Percentiles rank a stretch among this genome's conserved stretches.
phyloP scores from a whole-genome alignment of 64 coral and sea anemone genomes.

The Pocillopora damicornis region DNA sequence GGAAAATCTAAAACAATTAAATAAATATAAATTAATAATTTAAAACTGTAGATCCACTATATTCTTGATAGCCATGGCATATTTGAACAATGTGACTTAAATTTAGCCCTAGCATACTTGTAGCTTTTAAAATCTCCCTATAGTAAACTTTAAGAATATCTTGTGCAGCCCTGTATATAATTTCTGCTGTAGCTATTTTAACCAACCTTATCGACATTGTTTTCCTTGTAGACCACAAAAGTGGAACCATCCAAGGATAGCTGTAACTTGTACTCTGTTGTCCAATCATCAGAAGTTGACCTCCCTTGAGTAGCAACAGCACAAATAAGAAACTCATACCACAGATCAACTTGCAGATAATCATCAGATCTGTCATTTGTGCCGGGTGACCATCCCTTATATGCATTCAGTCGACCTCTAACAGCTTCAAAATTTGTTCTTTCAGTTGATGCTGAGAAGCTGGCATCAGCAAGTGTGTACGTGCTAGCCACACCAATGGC shows the following conservation, averaged over 20 bases:
- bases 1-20: no score
- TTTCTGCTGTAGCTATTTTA: no score
- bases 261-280: neutral
- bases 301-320: constrained; percentile 49
- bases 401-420: constrained; percentile 11
- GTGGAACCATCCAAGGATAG: neutral
- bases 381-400: constrained; percentile 3
- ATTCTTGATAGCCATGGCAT: no score
- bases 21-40: no score
- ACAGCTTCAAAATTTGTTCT: neutral
- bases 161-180: no score
- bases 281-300: neutral
- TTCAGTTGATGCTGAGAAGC: neutral
- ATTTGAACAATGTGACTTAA: no score
- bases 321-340: neutral
- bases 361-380: neutral
- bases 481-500: neutral
- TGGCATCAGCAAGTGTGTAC: neutral
- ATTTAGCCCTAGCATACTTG: no score
- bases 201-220: no score
- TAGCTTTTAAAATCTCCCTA: no score
- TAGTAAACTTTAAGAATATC: no score
- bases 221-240: neutral
- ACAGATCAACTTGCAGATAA: constrained; percentile 33
- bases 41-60: no score